phyloP scores from a whole-genome alignment of 2,113 vertebrate species.

The Grus americana region DNA sequence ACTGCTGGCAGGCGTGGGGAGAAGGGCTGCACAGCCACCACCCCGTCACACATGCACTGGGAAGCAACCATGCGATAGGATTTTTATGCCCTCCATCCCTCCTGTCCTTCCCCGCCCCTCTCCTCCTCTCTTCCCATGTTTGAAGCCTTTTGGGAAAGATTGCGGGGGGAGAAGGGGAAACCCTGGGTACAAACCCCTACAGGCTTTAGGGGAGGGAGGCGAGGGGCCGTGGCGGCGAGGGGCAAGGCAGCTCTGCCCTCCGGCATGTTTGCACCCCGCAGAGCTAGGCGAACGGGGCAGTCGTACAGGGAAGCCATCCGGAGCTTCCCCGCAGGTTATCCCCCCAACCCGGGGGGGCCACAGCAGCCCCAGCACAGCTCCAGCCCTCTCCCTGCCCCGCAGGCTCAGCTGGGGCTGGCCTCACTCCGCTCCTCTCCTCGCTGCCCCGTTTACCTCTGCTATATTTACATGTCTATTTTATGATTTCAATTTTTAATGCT shows the following conservation, averaged over 20 bases:
- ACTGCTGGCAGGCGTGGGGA: neutral
- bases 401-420: neutral
- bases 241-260: neutral
- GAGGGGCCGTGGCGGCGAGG: rapidly evolving
- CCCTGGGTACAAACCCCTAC: neutral
- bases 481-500: slow-evolving; percentile 86
- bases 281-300: neutral
- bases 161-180: neutral
- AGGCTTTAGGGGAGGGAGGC: neutral
- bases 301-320: neutral
- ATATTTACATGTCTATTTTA: slow-evolving; percentile 83
- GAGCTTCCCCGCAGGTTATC: neutral
- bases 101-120: neutral
- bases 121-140: neutral
- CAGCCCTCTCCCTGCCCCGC: neutral
- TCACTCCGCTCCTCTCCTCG: rapidly evolving
- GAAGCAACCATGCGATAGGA: neutral
- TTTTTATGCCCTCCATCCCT: neutral
- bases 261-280: rapidly evolving
- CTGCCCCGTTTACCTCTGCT: slow-evolving; percentile 67
- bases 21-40: neutral
- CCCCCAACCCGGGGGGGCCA: neutral
- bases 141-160: neutral
- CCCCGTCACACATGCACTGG: rapidly evolving
- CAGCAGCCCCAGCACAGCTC: neutral